Base-by-base conservation (phyloP, 2,113 vertebrate genomes). In the Bucco capensis region DNA sequence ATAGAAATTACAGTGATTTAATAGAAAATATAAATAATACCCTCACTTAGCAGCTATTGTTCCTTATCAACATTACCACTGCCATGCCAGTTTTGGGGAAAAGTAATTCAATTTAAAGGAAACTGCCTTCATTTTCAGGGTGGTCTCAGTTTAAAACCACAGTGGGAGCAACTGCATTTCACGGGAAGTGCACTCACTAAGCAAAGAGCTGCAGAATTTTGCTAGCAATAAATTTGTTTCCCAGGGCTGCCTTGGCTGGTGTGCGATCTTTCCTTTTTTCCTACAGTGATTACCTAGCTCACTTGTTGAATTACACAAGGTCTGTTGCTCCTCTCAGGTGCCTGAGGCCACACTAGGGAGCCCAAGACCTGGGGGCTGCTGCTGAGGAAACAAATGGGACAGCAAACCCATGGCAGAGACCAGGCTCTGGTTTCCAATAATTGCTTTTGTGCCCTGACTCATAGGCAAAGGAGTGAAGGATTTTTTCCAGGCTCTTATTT, bases 161-260 rank as follows among this genome's bases (percentile, higher is more conserved):
- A 74, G 84, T 24, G 54, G 75, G 75, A 93, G 71, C 75, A 94
- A 89, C 89, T 93, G 73, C 70, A 79, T 88, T 94, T 90, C 88
- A 89, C 0, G 17, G 88, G 37, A 92, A 66, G 44, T 67, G 49
- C 70, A 50, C 78, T 89, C 70, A 24, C 54, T 67, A 64, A 84
- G 40, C 37, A 57, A 90, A 83, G 79, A 82, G 67, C 60, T 0
- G 2, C 44, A 70, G 74, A 5, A 2, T 75, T 96, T 83, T 88
- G 33, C 67, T 79, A 49, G 72, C 80, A 84, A 75, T 83, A 87
- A 92, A 89, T 54, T 65, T 60, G 69, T 61, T 90, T 89, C 79
- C 89, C 50, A 61, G 44, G 42, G 62, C 78, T 76, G 72, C 54
- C 37, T 69, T 75, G 50, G 35, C 73, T 31, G 49, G 40, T 76